A percentile compares a stretch with the other conserved stretches of the same genome.
phyloP scores from a whole-genome alignment of 2,888 invertebrate genomes.

The Diaperis boleti region DNA sequence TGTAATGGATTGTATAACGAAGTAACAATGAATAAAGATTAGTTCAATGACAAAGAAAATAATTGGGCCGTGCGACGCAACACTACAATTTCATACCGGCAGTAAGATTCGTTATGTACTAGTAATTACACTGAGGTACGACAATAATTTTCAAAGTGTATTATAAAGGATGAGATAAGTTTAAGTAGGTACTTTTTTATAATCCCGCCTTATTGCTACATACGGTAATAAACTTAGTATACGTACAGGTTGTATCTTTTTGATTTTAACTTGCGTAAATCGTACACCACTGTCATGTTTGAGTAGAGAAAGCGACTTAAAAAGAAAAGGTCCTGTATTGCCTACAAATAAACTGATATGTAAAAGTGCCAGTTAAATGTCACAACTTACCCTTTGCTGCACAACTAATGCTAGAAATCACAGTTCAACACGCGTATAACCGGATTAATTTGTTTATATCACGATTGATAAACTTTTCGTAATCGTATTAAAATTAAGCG shows the following conservation, averaged over 20 bases:
- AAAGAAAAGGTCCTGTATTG: too few species aligned
- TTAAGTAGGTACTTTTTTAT: background rate
- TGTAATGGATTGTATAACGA: background rate
- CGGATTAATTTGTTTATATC: background rate
- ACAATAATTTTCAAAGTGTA: slow-evolving; percentile 14
- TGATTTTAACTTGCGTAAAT: slow-evolving; percentile 8
- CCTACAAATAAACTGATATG: background rate
- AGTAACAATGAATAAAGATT: slow-evolving; percentile 10
- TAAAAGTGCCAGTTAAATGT: background rate
- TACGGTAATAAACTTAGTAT: too few species aligned
- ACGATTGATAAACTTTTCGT: background rate
- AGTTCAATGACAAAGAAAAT: slow-evolving; percentile 16
- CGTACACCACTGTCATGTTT: slow-evolving; percentile 2
- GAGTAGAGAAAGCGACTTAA: slow-evolving; percentile 3
- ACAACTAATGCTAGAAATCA: background rate
- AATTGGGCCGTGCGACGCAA: slow-evolving; percentile 7
- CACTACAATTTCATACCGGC: background rate
- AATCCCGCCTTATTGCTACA: background rate
- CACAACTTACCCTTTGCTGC: background rate
- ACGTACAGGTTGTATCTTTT: slow-evolving; percentile 1
- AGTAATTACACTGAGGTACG: slow-evolving; percentile 9
- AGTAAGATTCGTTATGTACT: background rate
- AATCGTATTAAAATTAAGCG: background rate
- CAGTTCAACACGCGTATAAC: background rate
- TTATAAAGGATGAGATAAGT: slow-evolving; percentile 19